phyloP scores from a whole-genome alignment of 2,888 invertebrate genomes.

The Morpho deidamia region DNA sequence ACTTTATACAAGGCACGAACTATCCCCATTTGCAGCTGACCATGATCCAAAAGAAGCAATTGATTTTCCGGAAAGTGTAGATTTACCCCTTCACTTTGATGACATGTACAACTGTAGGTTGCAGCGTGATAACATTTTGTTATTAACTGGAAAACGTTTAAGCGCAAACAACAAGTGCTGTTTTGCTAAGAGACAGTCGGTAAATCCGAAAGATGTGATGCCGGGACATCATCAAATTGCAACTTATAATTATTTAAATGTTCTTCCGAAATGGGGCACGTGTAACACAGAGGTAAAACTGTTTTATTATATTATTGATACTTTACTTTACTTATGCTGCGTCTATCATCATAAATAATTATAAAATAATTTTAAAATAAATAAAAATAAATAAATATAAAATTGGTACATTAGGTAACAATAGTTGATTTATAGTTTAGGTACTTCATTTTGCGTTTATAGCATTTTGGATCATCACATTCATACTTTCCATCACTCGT shows the following conservation, averaged over 20 bases:
- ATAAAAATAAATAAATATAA: no score
- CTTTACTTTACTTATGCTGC: no score
- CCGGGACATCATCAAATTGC: conserved; percentile 39
- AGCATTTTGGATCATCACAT: no score
- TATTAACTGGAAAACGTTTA: not conserved
- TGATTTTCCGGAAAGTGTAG: conserved; percentile 7
- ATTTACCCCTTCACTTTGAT: conserved; percentile 26
- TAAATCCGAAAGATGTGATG: conserved; percentile 39
- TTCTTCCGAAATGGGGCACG: conserved; percentile 49
- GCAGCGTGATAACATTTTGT: conserved; percentile 29
- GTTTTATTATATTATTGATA: no score
- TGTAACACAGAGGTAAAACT: conserved; percentile 39
- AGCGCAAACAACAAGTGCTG: conserved; percentile 36
- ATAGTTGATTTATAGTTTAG: no score
- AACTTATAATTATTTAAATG: conserved; percentile 40
- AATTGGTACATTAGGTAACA: no score
- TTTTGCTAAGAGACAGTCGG: conserved; percentile 40
- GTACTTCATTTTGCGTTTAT: no score
- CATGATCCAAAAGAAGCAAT: conserved; percentile 8
- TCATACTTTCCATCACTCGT: no score
- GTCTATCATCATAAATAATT: no score
- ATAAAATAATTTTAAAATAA: no score
- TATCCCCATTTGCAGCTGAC: conserved; percentile 18
- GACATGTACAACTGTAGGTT: conserved; percentile 35
- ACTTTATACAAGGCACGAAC: not conserved